Evolutionary conservation across 2,113 vertebrate species (phyloP), one percentile per base, ranked within the genome.

Genomic region (Paracanthobrama guichenoti): DNA sequence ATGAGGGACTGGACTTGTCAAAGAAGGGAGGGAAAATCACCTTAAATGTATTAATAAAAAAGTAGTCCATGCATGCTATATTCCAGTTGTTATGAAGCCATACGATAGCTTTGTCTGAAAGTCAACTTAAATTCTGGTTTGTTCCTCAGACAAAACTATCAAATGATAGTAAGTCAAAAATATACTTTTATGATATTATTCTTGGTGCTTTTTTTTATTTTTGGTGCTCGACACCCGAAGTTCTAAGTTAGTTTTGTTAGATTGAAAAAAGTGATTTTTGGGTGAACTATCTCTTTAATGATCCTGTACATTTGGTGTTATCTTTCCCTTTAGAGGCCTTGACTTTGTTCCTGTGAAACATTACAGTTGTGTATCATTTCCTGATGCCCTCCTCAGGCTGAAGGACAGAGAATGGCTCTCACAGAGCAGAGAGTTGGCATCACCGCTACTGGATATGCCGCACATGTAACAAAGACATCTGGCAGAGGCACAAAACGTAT

Each of bases 401-500:
- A 85, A 83, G 84, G 81, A 82, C 84, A 79, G 59, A 83, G 42
- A 69, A 55, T 55, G 67, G 64, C 50, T 77, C 60, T 82, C 13
- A 31, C 72, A 73, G 50, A 50, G 62, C 44, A 22, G 26, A 80
- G 42, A 50, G 42, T n/a, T 78, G 55, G 46, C 66, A 60, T 60
- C 35, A 31, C 50, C 10, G 60, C 84, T 76, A 76, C 76, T 83
- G 67, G 71, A 85, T 79, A 60, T 67, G 60, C 79, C 14, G 14
- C 80, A 73, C 84, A 67, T 79, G 75, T 62, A 85, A 57, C 57
- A 80, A 81, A 69, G 69, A 80, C 57, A 83, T 76, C 62, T 81
- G 84, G 85, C 81, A 69, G 31, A 86, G 67, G 13, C n/a, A 69
- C 69, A 67, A 85, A 83, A 83, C 66, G 24, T 77, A 85, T 83